Base-by-base conservation (phyloP, 2,113 vertebrate species). In the Cervus canadensis region DNA sequence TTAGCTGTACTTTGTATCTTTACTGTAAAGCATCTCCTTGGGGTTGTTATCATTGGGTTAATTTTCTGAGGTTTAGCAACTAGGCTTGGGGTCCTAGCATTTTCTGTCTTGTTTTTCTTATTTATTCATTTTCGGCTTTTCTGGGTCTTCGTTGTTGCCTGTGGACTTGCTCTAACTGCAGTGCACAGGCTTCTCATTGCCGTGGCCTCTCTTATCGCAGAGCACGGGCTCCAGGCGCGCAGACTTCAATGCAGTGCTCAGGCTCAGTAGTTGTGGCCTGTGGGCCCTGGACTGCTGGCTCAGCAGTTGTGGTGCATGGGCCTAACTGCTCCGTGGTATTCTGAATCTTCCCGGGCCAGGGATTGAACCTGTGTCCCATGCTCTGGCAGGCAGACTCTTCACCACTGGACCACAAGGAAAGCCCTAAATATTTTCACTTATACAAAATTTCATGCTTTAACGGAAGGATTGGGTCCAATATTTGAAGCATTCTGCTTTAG, bases 391-490 rank as follows among this genome's bases (percentile, higher is more conserved):
- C 36, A 43, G 71, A 76, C 43, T 26, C 23, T 76, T 43, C 26
- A 76, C 23, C 36, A 43, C 36, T 3, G 2, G 71, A 26, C 36
- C 36, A 26, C 23, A 43, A 74, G 71, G 23, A 43, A 26, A 43
- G 71, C 36, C 71, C 15, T 56, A 25, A 86, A 14, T 48, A 15
- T 94, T 64, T 94, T 92, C 14, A 45, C 21, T 4, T 85, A 43
- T 82, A 26, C 56, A 28, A 94, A 96, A 82, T 89, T 26, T 87
- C 26, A 56, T 81, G 45, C 45, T 86, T 92, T 96, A 89, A 11
- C 1, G 62, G 93, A 86, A 95, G 26, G 6, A n/a, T 56, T 91
- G 48, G 17, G 28, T 60, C 6, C 56, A 71, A 9, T 89, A 89
- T 94, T 89, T 92, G 50, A 92, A 62, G 30, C 26, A 7, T 74